Conservation (phyloP, 2,797 vertebrate species). For the Caiman crocodilus region DNA sequence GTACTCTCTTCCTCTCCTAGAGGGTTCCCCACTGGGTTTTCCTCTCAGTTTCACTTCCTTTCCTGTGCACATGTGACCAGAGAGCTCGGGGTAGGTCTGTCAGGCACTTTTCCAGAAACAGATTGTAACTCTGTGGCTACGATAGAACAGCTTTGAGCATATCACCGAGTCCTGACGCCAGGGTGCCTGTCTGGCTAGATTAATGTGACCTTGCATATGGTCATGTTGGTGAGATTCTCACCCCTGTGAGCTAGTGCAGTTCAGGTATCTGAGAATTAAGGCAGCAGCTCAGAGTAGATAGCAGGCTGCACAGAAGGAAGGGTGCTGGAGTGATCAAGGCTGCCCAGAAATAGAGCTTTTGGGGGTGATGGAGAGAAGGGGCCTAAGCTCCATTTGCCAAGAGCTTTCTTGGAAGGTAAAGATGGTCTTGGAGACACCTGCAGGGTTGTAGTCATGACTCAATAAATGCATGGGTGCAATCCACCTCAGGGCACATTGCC, state of each 20-base stretch:
- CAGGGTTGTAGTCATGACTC: neutral
- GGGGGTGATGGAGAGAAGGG: neutral
- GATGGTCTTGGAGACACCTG: neutral
- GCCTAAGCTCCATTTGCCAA: neutral
- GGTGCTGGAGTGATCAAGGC: neutral
- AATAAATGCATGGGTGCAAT: neutral
- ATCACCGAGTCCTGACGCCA: too few species aligned
- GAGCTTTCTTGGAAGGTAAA: neutral
- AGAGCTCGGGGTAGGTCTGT: neutral
- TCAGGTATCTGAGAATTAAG: neutral
- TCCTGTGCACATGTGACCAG: too few species aligned
- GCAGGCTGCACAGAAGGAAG: neutral
- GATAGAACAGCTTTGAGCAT: neutral
- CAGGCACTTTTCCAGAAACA: neutral
- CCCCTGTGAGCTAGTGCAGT: neutral
- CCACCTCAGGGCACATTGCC: neutral
- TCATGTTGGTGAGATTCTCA: neutral
- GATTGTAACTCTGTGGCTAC: neutral
- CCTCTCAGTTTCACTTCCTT: too few species aligned
- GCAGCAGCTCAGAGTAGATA: neutral
- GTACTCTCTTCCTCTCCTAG: neutral
- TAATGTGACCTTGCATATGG: neutral
- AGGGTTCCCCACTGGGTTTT: too few species aligned
- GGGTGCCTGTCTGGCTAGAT: neutral
- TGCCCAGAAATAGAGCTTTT: neutral